Percentiles rank a stretch among this genome's conserved stretches.
These are phyloP conservation scores for Amphiura filiformis DNA, from an alignment of 35 echinoderm and acorn worm genomes.

Conservation along the genomic window DNA sequence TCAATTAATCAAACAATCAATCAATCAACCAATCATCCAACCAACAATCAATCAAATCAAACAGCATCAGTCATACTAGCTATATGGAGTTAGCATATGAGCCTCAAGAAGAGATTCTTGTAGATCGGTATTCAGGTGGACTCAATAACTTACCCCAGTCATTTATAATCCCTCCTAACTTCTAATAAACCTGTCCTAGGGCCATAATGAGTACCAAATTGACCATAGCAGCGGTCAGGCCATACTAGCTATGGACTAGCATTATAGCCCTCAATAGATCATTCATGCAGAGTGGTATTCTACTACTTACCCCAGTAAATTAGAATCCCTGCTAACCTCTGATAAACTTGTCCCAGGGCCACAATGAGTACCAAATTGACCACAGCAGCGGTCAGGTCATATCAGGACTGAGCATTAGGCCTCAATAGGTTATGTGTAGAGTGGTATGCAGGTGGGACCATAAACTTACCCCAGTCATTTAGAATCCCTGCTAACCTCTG, in stretches of 20 bases:
- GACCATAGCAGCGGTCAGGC: slow-evolving; percentile 80
- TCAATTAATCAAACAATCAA: too few relatives aligned
- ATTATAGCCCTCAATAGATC: slow-evolving; percentile 48
- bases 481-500: slow-evolving; percentile 84
- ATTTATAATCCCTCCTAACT: slow-evolving; percentile 83
- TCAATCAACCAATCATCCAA: too few relatives aligned
- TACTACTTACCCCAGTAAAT: slow-evolving; percentile 92
- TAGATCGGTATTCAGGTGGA: too few relatives aligned
- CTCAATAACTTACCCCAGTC: slow-evolving; percentile 99
- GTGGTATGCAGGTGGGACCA: too few relatives aligned
- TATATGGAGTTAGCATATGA: too few relatives aligned
- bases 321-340: slow-evolving; percentile 80
- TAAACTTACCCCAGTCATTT: slow-evolving; percentile 99
- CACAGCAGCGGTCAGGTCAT: too few relatives aligned
- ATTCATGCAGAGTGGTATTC: slow-evolving; percentile 86
- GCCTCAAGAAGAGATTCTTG: too few relatives aligned
- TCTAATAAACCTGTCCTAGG: slow-evolving; percentile 89
- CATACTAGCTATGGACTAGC: slow-evolving; percentile 92
- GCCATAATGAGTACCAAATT: slow-evolving; percentile 99
- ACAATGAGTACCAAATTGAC: slow-evolving; percentile 98
- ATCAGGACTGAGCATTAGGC: too few relatives aligned
- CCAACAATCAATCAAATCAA: too few relatives aligned
- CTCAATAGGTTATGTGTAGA: too few relatives aligned
- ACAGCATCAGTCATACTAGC: too few relatives aligned
- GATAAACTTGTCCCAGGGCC: slow-evolving; percentile 92